These are phyloP conservation scores for Nycticebus coucang DNA, from an alignment of 2,113 vertebrate genomes.

Conservation along the genomic window DNA sequence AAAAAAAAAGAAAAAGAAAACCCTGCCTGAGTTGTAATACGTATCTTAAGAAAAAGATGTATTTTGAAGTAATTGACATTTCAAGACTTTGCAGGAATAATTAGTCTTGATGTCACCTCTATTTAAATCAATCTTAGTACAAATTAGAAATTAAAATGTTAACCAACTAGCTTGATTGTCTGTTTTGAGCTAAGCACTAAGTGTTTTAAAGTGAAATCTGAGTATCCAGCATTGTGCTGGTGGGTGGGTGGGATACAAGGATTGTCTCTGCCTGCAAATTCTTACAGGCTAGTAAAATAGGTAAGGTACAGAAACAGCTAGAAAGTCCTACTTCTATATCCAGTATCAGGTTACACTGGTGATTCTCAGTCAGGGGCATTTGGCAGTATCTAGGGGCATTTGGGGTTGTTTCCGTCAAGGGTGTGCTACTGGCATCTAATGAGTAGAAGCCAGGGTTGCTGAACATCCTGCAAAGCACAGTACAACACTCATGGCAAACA, in stretches of 20 bases:
- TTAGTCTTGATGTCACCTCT: conserved; percentile 61
- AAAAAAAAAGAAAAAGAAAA: not conserved
- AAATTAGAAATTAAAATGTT: conserved; percentile 73
- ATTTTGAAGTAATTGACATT: conserved; percentile 64
- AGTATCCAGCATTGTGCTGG: not conserved
- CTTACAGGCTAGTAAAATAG: not conserved
- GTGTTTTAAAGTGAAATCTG: not conserved
- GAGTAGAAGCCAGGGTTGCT: not conserved
- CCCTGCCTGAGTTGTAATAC: not conserved
- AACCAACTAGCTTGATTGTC: conserved; percentile 48
- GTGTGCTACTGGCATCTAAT: not conserved
- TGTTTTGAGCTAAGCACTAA: not conserved
- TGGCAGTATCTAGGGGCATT: not conserved
- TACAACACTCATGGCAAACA: not conserved
- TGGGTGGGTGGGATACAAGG: not conserved
- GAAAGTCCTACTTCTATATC: not conserved
- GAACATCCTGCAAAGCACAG: not conserved
- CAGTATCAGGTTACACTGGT: not conserved
- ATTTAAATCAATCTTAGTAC: conserved; percentile 55
- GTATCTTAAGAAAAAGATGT: not conserved
- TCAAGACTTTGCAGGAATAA: conserved; percentile 68
- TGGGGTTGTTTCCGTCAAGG: not conserved
- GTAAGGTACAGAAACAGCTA: not conserved
- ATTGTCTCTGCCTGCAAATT: not conserved
- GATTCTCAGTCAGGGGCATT: not conserved